Evolutionary conservation across 1,140 invertebrate species (phyloP), one percentile per base, ranked within the genome.

Genomic region (Holcopasites calliopsidis): DNA sequence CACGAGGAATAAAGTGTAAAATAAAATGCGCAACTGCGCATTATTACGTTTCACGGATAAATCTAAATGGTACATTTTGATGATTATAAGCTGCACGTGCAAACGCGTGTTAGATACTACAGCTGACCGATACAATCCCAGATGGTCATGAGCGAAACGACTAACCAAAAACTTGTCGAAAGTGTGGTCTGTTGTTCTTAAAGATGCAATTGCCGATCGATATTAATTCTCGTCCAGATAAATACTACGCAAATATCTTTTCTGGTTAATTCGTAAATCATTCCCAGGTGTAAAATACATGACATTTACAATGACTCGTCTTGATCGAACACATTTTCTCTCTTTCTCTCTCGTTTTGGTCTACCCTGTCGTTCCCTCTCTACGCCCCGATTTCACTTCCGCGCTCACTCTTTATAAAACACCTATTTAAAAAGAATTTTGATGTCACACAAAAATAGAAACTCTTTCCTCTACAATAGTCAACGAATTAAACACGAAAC

Each of bases 271-370:
- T 65, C 64, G 74, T 81, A 64, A 87, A 74, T 86, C 85, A 89
- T 86, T 88, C 82, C 78, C 79, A 65, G 77, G 83, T 77, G 68
- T 79, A 84, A 85, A 79, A 86, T 87, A 76, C 77, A 87, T 88
- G 87, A 86, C 88, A 89, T 81, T 87, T 85, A 62, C 66, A 85
- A 85, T 82, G 71, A 84, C 68, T 82, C 73, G 58, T 64, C 66
- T 76, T 54, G 72, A 65, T 76, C 62, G 70, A 76, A 76, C 23
- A 62, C 85, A 87, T 83, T 58, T 77, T 75, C 71, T 76, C 49
- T 76, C 23, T 75, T 11, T 75, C 47, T 68, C 40, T 47, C 3
- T 52, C 55, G 21, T 21, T 47, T 31, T 40, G n/a, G n/a, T n/a
- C n/a, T n/a, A n/a, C 49, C 28, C 33, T 40, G 21, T 64, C 28